A percentile compares a stretch with the other conserved stretches of the same genome.
Conservation (phyloP, 1,140 invertebrate species). For the Ylistrum balloti region DNA sequence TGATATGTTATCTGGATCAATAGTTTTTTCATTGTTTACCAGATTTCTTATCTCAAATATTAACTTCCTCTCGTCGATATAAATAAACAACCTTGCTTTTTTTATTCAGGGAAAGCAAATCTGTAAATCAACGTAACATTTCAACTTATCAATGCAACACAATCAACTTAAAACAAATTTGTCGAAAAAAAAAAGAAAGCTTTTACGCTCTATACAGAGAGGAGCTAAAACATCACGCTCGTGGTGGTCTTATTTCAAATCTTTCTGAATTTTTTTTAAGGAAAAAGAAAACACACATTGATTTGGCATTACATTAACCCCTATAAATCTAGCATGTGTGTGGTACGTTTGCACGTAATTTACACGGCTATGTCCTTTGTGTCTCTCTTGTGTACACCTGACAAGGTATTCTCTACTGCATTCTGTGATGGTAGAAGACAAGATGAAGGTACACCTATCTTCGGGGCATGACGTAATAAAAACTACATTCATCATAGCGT, state of each 20-base stretch:
- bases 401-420: neutral
- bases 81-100: too few species aligned
- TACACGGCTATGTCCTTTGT: constrained; percentile 2
- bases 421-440: neutral
- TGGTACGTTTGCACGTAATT: constrained; percentile 18
- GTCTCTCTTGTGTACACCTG: neutral
- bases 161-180: too few species aligned
- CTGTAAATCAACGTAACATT: too few species aligned
- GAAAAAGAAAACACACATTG: neutral
- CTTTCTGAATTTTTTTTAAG: neutral
- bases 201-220: too few species aligned
- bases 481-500: neutral
- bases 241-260: neutral
- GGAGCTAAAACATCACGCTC: neutral
- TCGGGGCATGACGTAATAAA: constrained; percentile 25
- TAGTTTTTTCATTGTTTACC: too few species aligned
- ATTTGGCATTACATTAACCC: constrained; percentile 15
- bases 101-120: too few species aligned
- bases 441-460: neutral
- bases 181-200: too few species aligned
- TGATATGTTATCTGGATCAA: too few species aligned
- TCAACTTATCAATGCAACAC: too few species aligned
- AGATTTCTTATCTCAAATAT: too few species aligned
- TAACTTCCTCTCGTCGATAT: too few species aligned
- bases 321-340: neutral